Percentiles rank a stretch among this genome's conserved stretches.
Conservation (phyloP, 2,797 vertebrate species). For the Dermochelys coriacea region DNA sequence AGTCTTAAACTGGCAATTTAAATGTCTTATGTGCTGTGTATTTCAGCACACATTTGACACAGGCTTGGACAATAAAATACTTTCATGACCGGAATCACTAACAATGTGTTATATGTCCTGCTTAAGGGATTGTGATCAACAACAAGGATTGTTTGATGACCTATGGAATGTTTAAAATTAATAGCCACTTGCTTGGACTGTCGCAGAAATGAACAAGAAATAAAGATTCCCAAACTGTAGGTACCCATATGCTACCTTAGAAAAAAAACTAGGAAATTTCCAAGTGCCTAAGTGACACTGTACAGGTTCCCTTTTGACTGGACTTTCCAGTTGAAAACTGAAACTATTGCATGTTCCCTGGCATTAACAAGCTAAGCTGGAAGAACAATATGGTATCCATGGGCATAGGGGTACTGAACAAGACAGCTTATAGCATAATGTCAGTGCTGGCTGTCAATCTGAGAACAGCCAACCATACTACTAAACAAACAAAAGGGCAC, state of each 20-base stretch:
- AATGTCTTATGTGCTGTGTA: neutral
- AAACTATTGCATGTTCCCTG: too few relatives aligned
- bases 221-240: neutral
- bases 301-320: too few relatives aligned
- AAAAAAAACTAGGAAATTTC: accelerated
- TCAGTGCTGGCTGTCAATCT: neutral
- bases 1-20: constrained; percentile 19
- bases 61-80: neutral
- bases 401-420: neutral
- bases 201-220: neutral
- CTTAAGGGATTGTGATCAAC: neutral
- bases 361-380: neutral
- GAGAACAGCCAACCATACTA: too few relatives aligned
- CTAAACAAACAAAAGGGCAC: too few relatives aligned
- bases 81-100: neutral
- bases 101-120: neutral
- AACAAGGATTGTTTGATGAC: neutral
- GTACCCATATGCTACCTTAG: neutral
- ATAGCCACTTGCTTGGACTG: neutral
- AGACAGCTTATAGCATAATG: neutral
- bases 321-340: too few relatives aligned
- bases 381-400: neutral
- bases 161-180: neutral
- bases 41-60: constrained; percentile 37
- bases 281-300: neutral